Percentiles rank a stretch among this genome's conserved stretches.
These are phyloP conservation scores for Alosa sapidissima DNA, from an alignment of 2,797 vertebrate species.

Conservation along the genomic window DNA sequence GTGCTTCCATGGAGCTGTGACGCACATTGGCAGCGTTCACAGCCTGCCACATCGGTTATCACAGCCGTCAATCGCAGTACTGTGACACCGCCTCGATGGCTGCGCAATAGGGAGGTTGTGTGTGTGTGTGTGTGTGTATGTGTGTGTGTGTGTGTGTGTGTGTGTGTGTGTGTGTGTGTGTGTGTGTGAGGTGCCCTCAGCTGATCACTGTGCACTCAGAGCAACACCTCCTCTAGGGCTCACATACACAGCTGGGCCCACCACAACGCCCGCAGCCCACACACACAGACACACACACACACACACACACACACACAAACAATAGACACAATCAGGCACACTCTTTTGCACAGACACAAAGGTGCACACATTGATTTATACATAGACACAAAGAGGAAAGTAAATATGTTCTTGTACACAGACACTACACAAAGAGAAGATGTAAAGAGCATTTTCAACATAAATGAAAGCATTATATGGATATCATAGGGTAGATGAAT, in stretches of 20 bases:
- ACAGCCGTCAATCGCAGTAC: constrained; percentile 53
- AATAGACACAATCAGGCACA: not conserved
- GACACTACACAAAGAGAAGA: not conserved
- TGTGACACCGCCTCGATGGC: constrained; percentile 48
- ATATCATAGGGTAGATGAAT: not conserved
- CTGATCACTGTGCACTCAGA: constrained; percentile 28
- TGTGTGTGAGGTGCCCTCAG: constrained; percentile 32
- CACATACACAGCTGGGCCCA: constrained; percentile 1
- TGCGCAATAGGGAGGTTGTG: constrained; percentile 36
- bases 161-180: constrained; percentile 11
- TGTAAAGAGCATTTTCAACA: too few species aligned
- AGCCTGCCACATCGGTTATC: constrained; percentile 57
- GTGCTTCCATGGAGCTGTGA: constrained; percentile 43
- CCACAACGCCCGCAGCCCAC: not conserved
- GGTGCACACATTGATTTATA: not conserved
- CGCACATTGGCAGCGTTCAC: constrained; percentile 53
- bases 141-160: not conserved
- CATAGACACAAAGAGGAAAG: not conserved
- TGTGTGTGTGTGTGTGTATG: constrained; percentile 8
- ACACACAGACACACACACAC: not conserved
- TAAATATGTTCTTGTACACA: not conserved
- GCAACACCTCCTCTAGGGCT: not conserved
- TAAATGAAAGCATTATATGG: too few species aligned
- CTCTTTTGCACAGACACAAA: not conserved
- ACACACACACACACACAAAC: constrained; percentile 31